phyloP scores from a whole-genome alignment of 2,113 vertebrate species.

The Callipepla squamata region DNA sequence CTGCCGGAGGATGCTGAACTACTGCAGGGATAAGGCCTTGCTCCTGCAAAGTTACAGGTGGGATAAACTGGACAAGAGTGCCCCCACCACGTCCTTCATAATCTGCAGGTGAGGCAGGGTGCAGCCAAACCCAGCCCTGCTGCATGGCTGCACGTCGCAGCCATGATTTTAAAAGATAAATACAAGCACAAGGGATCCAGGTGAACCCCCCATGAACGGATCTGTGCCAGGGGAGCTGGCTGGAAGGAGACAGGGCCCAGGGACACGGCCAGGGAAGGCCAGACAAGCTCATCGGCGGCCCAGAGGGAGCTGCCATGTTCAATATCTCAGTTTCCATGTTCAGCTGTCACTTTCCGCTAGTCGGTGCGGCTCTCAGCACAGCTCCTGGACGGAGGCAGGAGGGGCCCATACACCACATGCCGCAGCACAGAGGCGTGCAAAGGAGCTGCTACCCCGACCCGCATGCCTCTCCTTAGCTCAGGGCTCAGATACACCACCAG shows the following conservation, averaged over 20 bases:
- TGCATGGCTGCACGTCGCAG: neutral
- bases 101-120: neutral
- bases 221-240: neutral
- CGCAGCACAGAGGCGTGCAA: neutral
- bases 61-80: neutral
- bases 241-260: neutral
- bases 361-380: accelerated
- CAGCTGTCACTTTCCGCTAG: neutral
- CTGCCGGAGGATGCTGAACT: neutral
- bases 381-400: neutral
- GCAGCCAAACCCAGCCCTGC: neutral
- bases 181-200: neutral
- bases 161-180: neutral
- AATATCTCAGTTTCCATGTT: accelerated
- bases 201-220: neutral
- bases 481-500: neutral
- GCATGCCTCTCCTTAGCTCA: neutral
- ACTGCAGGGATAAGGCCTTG: neutral
- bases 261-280: neutral
- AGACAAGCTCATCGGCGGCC: neutral
- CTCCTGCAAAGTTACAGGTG: neutral
- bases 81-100: neutral
- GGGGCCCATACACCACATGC: neutral
- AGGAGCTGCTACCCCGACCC: neutral
- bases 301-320: neutral